Base-by-base conservation (phyloP, 2,797 vertebrate species). In the Cygnus olor region DNA sequence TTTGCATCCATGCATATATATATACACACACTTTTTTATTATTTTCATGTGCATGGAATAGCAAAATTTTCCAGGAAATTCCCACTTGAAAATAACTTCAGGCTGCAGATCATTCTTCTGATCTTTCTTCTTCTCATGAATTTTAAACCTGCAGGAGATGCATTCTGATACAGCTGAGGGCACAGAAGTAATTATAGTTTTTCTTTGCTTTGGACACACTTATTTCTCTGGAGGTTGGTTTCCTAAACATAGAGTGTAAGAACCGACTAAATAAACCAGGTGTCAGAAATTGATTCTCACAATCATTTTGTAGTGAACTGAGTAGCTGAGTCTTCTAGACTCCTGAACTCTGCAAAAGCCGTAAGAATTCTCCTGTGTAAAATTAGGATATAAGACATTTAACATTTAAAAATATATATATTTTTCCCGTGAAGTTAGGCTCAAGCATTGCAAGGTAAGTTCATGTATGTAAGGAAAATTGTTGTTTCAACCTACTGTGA, bases 131-230 rank as follows among this genome's bases (percentile, higher is more conserved):
- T 93, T 90, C 61, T 93, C 56, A 90, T 92, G 91, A 93, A 89
- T 96, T 95, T 92, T 87, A 94, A 96, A 94, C 88, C 90, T 95
- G 44, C 60, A 91, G 72, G 91, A 97, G 84, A 86, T 88, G 34
- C 76, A 88, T 91, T 95, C 82, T 94, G 83, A 85, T 94, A 80
- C 61, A 93, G 85, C 89, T 80, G 73, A 82, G 70, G 85, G 80
- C 70, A 76, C 85, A 95, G 83, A 88, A 93, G 81, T 96, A 93
- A 95, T 96, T 90, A 90, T 5, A 80, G 44, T 30, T 88, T 95
- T 91, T 89, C 90, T 94, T 96, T 91, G 74, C 72, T 92, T 95
- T 94, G 81, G 95, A 82, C 65, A 93, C 60, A 56, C 27, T 89
- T 63, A 78, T 90, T 95, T 96, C 93, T 93, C 86, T 85, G 65